Percentiles rank a stretch among this genome's conserved stretches.
Evolutionary conservation across 2,888 invertebrate genomes (phyloP).

Genomic region (Metacarcinus magister): DNA sequence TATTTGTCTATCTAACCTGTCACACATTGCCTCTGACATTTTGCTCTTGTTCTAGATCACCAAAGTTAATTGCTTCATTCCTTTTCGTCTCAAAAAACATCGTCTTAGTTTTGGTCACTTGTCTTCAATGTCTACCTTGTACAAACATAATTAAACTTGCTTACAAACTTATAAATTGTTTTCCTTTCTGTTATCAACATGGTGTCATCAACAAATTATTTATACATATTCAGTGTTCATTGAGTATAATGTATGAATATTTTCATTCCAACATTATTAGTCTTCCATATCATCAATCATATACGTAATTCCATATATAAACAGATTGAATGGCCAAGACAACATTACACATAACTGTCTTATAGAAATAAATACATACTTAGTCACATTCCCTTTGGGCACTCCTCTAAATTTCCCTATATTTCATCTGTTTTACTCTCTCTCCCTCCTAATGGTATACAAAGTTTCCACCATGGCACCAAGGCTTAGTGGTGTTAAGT

Average conservation of each 20-base stretch:
- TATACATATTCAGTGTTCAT: not conserved
- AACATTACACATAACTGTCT: not conserved
- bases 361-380: not conserved
- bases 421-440: not conserved
- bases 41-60: not conserved
- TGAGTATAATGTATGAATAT: not conserved
- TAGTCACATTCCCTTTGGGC: not conserved
- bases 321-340: not conserved
- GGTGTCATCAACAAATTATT: not conserved
- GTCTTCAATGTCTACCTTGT: not conserved
- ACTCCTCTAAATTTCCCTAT: not conserved
- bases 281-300: not conserved
- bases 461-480: not conserved
- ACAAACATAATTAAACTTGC: not conserved
- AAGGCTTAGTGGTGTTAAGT: constrained; percentile 1
- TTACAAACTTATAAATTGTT: not conserved
- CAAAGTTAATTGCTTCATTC: not conserved
- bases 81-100: not conserved
- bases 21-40: not conserved
- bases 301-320: not conserved
- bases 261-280: not conserved
- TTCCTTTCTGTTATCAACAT: not conserved
- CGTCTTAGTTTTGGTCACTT: not conserved
- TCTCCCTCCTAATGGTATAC: not conserved
- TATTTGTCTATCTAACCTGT: not conserved